Conservation (phyloP, 2,797 vertebrate species). For the Esox lucius region DNA sequence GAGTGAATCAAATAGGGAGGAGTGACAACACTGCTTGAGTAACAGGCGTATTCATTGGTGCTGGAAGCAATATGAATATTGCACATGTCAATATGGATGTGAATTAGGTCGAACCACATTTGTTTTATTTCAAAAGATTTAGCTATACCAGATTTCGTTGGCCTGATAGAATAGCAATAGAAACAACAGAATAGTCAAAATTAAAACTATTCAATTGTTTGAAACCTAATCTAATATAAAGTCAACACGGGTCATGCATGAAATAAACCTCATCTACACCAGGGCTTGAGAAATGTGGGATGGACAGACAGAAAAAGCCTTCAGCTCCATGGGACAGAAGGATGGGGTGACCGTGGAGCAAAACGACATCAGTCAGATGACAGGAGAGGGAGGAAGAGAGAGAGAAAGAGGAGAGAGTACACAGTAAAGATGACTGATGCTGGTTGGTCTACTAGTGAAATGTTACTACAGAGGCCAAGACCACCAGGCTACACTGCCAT, state of each 20-base stretch:
- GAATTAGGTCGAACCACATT: neutral
- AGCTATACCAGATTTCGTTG: neutral
- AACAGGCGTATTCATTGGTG: too few relatives aligned
- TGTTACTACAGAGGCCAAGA: constrained; percentile 50
- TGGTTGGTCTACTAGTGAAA: constrained; percentile 43
- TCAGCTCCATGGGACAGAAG: constrained; percentile 11
- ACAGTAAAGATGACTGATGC: constrained; percentile 63
- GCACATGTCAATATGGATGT: too few relatives aligned
- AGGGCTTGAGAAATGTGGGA: neutral
- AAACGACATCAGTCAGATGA: constrained; percentile 54
- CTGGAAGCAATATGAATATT: too few relatives aligned
- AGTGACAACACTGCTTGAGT: too few relatives aligned
- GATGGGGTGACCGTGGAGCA: constrained; percentile 12
- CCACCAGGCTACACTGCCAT: constrained; percentile 42
- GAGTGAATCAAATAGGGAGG: too few relatives aligned
- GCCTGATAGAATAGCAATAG: neutral
- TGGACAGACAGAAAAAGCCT: constrained; percentile 1
- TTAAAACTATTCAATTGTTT: neutral
- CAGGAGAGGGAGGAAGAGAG: neutral
- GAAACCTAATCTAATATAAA: neutral
- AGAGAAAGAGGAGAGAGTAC: constrained; percentile 34
- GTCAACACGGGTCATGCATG: neutral
- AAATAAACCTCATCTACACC: neutral
- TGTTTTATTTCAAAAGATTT: neutral
- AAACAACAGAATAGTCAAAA: neutral